These are phyloP conservation scores for Sympetrum striolatum DNA, from an alignment of 2,888 invertebrate genomes.

Conservation along the genomic window DNA sequence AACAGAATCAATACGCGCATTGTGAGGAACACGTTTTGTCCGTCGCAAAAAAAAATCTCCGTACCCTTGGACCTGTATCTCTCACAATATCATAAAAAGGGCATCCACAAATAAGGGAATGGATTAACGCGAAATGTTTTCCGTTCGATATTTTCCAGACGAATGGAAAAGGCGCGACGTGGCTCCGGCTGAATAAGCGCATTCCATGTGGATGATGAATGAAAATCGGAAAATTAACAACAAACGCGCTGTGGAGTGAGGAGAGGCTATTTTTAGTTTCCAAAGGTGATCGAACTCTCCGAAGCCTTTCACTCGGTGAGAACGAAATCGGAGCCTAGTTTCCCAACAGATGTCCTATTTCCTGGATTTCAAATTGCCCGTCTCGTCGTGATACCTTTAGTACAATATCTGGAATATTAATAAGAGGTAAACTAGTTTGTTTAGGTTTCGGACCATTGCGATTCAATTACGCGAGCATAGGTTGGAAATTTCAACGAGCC, in stretches of 20 bases:
- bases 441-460: no score
- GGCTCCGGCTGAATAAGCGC: not conserved
- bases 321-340: conserved; percentile 19
- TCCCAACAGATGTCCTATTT: conserved; percentile 22
- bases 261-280: conserved; percentile 17
- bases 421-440: no score
- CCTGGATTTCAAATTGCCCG: conserved; percentile 10
- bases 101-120: no score
- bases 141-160: no score
- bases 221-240: conserved; percentile 10
- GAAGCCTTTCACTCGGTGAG: conserved; percentile 16
- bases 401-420: not conserved
- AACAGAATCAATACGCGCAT: no score
- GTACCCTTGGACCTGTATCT: no score
- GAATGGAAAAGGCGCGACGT: not conserved
- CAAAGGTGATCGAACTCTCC: conserved; percentile 30
- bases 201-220: conserved; percentile 19
- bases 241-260: conserved; percentile 15
- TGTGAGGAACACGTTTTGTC: no score
- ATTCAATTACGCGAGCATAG: no score
- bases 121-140: no score
- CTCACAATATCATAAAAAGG: no score
- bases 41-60: no score
- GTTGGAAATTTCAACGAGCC: no score
- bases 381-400: not conserved